Evolutionary conservation across 1,140 invertebrate genomes (phyloP).

Genomic region (Apis laboriosa): DNA sequence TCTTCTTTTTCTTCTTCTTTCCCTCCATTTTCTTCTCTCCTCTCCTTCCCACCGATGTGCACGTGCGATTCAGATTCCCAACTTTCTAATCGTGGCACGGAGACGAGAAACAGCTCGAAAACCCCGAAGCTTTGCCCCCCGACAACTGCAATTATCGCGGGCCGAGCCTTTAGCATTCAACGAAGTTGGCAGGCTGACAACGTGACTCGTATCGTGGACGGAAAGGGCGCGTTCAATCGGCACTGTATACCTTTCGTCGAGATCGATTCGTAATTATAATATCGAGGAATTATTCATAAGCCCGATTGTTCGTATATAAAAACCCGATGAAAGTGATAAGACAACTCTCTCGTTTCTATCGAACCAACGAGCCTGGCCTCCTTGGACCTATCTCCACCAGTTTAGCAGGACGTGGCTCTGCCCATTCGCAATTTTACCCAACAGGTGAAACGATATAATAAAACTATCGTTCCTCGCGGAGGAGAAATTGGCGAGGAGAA

Average conservation of each 20-base stretch:
- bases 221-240: constrained; percentile 26
- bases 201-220: background rate
- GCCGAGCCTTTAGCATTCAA: constrained; percentile 34
- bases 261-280: constrained; percentile 42
- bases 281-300: constrained; percentile 49
- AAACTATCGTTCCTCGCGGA: too few relatives aligned
- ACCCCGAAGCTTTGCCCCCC: background rate
- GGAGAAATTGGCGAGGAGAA: too few relatives aligned
- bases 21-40: background rate
- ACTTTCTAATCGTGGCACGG: too few relatives aligned
- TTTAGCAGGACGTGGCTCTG: too few relatives aligned
- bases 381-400: too few relatives aligned
- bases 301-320: constrained; percentile 20
- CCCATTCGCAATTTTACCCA: too few relatives aligned
- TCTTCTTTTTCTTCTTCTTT: background rate
- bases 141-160: constrained; percentile 25
- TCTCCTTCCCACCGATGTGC: background rate
- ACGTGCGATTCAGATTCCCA: too few relatives aligned
- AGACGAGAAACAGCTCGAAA: background rate
- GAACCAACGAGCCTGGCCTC: too few relatives aligned
- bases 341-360: background rate
- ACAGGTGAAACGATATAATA: too few relatives aligned
- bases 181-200: constrained; percentile 24
- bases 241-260: constrained; percentile 18
- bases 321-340: constrained; percentile 37